phyloP scores from a whole-genome alignment of 2,797 vertebrate species.

The Crax fasciolata region DNA sequence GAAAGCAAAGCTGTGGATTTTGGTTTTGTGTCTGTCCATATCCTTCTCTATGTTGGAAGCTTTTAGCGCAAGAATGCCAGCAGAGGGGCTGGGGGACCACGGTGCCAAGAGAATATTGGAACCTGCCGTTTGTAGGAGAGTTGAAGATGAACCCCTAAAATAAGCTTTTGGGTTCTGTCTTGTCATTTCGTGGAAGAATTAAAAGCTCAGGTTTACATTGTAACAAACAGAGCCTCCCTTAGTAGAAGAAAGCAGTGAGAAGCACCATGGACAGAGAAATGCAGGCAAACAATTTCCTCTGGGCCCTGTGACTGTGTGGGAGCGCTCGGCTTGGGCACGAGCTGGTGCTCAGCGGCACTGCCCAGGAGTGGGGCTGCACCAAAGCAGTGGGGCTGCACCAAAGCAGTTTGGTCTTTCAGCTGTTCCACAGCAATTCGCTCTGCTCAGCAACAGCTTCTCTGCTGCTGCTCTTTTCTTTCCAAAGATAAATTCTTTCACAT shows the following conservation, averaged over 20 bases:
- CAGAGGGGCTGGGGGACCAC: background rate
- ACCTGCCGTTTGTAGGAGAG: background rate
- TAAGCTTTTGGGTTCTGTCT: background rate
- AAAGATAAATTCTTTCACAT: background rate
- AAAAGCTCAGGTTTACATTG: background rate
- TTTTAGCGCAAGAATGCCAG: background rate
- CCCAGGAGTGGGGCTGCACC: background rate
- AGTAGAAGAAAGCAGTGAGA: background rate
- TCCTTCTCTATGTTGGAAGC: background rate
- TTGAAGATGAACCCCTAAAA: background rate
- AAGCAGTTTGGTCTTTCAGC: background rate
- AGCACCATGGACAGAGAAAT: background rate
- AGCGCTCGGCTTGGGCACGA: background rate
- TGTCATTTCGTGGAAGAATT: background rate
- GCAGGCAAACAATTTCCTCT: background rate
- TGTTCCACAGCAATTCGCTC: background rate
- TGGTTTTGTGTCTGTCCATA: background rate
- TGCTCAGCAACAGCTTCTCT: background rate
- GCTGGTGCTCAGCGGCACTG: accelerated
- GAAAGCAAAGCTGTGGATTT: background rate
- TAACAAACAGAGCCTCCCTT: background rate
- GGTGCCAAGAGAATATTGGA: background rate
- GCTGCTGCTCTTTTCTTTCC: background rate
- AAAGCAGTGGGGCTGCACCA: background rate
- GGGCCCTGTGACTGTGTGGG: background rate